These are phyloP conservation scores for Tupaia tana DNA, from an alignment of 2,113 vertebrate genomes.

Conservation along the genomic window DNA sequence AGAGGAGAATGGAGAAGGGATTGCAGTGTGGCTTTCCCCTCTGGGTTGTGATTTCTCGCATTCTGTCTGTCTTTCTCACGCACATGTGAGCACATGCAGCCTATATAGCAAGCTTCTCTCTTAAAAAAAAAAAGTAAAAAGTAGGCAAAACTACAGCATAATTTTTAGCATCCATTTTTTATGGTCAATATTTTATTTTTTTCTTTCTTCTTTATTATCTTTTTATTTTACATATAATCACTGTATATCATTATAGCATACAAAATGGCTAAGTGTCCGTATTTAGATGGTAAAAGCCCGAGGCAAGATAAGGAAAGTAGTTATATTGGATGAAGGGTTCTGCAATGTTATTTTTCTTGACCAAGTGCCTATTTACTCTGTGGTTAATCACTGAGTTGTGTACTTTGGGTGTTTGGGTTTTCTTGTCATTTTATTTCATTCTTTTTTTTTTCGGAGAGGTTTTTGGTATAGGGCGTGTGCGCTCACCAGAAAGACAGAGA, in stretches of 20 bases:
- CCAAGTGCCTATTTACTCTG: slow-evolving; percentile 42
- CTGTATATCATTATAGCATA: no score
- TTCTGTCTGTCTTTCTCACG: no score
- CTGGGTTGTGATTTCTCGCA: no score
- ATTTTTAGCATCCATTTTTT: slow-evolving; percentile 1
- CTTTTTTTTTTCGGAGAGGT: background rate
- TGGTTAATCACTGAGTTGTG: slow-evolving; percentile 53
- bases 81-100: no score
- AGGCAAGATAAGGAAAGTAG: slow-evolving; percentile 56
- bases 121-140: background rate
- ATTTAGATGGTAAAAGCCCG: slow-evolving; percentile 56
- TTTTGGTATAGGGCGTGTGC: no score
- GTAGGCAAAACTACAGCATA: slow-evolving; percentile 45
- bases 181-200: no score
- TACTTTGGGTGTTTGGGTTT: slow-evolving; percentile 9
- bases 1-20: no score
- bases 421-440: background rate
- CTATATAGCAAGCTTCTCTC: no score
- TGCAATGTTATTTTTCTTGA: slow-evolving; percentile 42
- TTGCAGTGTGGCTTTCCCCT: no score
- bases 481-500: no score
- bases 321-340: slow-evolving; percentile 45
- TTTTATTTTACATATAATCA: no score
- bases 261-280: background rate
- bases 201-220: no score